phyloP scores from a whole-genome alignment of 2,888 invertebrate genomes.

The Gymnocheta viridis region DNA sequence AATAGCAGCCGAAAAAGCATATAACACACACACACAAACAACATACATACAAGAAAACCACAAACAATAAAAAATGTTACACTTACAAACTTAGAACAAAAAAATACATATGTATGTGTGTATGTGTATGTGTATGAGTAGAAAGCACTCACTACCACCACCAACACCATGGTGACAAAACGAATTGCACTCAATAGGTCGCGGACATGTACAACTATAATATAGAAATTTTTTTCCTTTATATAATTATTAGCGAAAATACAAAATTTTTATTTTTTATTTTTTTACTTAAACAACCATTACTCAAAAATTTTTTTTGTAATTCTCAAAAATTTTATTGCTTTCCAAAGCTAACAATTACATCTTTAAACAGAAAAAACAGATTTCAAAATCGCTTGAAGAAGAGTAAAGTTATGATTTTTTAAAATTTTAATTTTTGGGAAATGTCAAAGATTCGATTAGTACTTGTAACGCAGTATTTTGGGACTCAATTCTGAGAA shows the following conservation, averaged over 20 bases:
- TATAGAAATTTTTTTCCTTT: background rate
- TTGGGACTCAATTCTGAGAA: no score
- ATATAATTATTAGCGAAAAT: background rate
- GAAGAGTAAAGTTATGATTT: no score
- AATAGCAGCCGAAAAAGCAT: conserved; percentile 16
- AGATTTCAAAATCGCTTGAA: no score
- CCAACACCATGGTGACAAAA: conserved; percentile 23
- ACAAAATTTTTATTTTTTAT: background rate
- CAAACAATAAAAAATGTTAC: conserved; percentile 43
- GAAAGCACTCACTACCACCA: conserved; percentile 5
- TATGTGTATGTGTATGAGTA: background rate
- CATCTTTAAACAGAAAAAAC: no score
- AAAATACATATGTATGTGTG: background rate
- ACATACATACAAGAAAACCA: background rate
- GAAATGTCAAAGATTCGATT: no score
- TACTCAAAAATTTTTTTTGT: no score
- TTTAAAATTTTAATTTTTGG: no score
- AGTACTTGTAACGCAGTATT: no score
- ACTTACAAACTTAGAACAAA: background rate
- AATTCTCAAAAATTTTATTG: no score
- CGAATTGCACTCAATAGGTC: conserved; percentile 63
- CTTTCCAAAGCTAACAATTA: no score
- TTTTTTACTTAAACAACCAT: background rate
- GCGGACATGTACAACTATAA: conserved; percentile 26
- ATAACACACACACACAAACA: background rate